Base-by-base conservation (phyloP, 2,888 invertebrate species). In the Trichopoda pennipes region DNA sequence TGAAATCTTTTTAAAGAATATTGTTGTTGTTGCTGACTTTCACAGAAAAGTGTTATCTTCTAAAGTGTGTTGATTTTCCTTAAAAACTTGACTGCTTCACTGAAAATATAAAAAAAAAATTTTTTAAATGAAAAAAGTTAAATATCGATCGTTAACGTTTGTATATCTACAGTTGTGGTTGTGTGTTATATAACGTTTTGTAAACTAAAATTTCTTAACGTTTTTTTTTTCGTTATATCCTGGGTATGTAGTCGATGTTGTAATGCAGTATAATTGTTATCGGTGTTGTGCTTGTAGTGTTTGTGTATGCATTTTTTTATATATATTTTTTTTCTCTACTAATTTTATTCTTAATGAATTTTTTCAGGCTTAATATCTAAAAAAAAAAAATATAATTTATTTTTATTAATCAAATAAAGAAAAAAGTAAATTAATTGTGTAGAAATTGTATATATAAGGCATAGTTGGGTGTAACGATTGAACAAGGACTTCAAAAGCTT, bases 211-310 rank as follows among this genome's bases (percentile, higher is more conserved):
- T 19, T 55, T 47, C 35, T 1, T 35, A 75, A 51, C 49, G 44
- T 69, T 47, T 56, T 58, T 73, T 2, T 61, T 47, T 64, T 51
- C 42, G 38, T 23, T 19, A 49, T 47, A 55, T 38, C 70, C 60
- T 82, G 88, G 89, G 89, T 89, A 89, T 89, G 89, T 89, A 84
- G 87, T 89, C 88, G 89, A 89, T 89, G 89, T 89, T 89, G 89
- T 89, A 89, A 89, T 89, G 88, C 87, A 88, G 86, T 88, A 55
- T 83, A 73, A 81, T 35, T 61, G 49, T 79, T 68, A 68, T 78
- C 74, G 80, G 72, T 83, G 80, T 84, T 78, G 79, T 79, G 79
- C 82, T 72, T 79, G 82, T 82, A 79, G 82, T 79, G 75, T 72
- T 76, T 72, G 51, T 79, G 56, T 72, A 66, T 55, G 64, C 60